Evolutionary conservation across 1,140 invertebrate genomes (phyloP).

Genomic region (Oscheius sp.): DNA sequence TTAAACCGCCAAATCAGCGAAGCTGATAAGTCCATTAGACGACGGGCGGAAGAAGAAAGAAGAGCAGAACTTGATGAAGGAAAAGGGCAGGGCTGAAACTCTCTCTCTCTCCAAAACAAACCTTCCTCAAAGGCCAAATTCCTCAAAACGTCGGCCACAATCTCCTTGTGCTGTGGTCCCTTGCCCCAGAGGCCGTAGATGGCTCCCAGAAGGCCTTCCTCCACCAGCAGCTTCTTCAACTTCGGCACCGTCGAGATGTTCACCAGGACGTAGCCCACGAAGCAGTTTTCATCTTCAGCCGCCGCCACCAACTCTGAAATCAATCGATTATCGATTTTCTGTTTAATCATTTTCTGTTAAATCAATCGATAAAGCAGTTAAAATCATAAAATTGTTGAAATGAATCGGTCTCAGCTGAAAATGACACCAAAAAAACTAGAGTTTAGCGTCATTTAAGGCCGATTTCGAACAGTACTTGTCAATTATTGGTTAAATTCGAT

Average conservation of each 20-base stretch:
- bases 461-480: too few relatives aligned
- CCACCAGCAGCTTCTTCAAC: constrained; percentile 6
- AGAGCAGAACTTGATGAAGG: too few relatives aligned
- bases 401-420: too few relatives aligned
- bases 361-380: too few relatives aligned
- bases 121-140: constrained; percentile 40
- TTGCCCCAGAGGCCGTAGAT: neutral
- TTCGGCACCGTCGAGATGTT: constrained; percentile 23
- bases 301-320: constrained; percentile 16
- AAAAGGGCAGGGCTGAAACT: neutral
- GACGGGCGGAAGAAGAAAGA: too few relatives aligned
- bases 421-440: too few relatives aligned
- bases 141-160: constrained; percentile 30
- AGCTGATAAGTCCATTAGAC: constrained; percentile 9
- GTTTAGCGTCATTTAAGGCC: too few relatives aligned
- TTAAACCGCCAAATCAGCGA: constrained; percentile 11
- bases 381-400: too few relatives aligned
- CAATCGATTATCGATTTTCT: neutral
- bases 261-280: constrained; percentile 26
- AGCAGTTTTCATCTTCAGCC: constrained; percentile 8
- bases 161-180: constrained; percentile 1
- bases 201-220: neutral
- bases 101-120: neutral
- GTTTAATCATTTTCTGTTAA: too few relatives aligned
- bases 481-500: too few relatives aligned